Percentiles rank a stretch among this genome's conserved stretches.
phyloP scores from a whole-genome alignment of 2,113 vertebrate genomes.

The Poeciliopsis prolifica region DNA sequence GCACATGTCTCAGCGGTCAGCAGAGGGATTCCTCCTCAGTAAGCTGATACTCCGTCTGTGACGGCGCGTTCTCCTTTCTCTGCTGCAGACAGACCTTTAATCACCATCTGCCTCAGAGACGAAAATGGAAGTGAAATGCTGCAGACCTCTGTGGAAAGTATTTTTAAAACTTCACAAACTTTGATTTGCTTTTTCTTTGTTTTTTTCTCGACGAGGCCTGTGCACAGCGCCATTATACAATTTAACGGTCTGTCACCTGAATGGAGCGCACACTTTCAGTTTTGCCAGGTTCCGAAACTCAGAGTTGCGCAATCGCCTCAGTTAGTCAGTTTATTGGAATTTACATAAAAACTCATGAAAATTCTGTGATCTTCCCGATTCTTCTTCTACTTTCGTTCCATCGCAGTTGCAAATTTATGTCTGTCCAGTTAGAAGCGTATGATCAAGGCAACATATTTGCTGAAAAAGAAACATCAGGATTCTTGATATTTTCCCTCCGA shows the following conservation, averaged over 20 bases:
- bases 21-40: constrained; percentile 14
- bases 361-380: neutral
- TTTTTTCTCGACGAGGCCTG: neutral
- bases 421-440: neutral
- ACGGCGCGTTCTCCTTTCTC: constrained; percentile 1
- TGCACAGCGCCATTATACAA: neutral
- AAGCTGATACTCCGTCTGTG: constrained; percentile 35
- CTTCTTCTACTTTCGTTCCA: too few relatives aligned
- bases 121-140: constrained; percentile 27
- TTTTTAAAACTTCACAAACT: constrained; percentile 5
- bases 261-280: constrained; percentile 9
- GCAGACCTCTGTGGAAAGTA: constrained; percentile 9
- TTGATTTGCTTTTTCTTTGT: neutral
- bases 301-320: neutral
- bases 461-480: neutral
- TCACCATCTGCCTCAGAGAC: constrained; percentile 17
- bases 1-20: constrained; percentile 5
- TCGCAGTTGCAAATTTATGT: too few relatives aligned
- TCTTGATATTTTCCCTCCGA: neutral
- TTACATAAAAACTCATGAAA: neutral
- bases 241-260: neutral
- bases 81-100: constrained; percentile 27
- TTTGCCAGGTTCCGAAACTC: neutral
- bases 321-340: constrained; percentile 1
- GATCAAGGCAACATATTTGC: neutral